Conservation (phyloP, 2,113 vertebrate genomes). For the Mola mola region DNA sequence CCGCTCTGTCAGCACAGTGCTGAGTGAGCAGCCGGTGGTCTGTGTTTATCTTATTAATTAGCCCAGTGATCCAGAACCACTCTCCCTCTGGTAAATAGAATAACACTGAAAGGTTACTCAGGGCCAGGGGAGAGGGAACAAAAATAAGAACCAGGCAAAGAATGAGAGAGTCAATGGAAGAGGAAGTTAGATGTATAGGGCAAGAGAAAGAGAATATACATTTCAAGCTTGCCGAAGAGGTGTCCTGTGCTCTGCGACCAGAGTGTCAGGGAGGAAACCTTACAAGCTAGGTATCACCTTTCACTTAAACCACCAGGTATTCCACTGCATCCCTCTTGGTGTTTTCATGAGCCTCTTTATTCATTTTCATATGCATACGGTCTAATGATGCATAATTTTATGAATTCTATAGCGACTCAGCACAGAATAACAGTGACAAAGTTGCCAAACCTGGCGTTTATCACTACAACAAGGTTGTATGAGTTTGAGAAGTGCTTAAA, state of each 20-base stretch:
- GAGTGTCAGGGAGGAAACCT: neutral
- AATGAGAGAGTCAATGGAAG: neutral
- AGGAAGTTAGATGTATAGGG: neutral
- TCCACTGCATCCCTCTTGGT: too few species aligned
- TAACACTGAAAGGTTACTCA: conserved; percentile 60
- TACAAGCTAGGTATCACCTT: too few species aligned
- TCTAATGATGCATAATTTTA: too few species aligned
- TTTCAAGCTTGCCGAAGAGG: conserved; percentile 32
- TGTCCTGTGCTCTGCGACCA: conserved; percentile 26
- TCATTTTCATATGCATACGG: too few species aligned
- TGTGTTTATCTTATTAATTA: conserved; percentile 79
- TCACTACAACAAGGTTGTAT: neutral
- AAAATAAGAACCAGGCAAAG: conserved; percentile 28
- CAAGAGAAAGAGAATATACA: neutral
- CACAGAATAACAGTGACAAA: neutral
- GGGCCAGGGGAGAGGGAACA: conserved; percentile 23
- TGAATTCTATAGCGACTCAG: neutral
- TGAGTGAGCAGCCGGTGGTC: conserved; percentile 54
- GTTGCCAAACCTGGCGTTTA: neutral
- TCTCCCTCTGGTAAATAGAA: conserved; percentile 68
- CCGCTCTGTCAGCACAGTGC: conserved; percentile 56
- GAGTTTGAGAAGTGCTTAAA: neutral
- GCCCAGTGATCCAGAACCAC: conserved; percentile 76
- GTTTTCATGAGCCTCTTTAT: too few species aligned
- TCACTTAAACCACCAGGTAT: too few species aligned